Percentiles rank a stretch among this genome's conserved stretches.
Conservation (phyloP, 2,797 vertebrate species). For the Gallinago nigripennis region DNA sequence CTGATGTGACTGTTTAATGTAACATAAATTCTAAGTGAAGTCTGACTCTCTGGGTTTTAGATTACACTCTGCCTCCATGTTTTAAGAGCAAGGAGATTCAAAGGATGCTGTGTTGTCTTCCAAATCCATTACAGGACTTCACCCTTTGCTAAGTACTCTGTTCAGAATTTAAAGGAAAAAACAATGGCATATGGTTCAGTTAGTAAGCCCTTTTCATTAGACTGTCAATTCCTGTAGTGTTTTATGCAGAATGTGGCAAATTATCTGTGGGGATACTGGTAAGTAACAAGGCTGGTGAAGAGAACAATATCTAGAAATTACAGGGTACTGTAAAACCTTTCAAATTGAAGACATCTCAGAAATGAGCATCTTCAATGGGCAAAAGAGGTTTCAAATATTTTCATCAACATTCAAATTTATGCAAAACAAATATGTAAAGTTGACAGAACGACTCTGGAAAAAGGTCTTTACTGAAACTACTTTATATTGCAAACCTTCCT, state of each 20-base stretch:
- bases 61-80: not conserved
- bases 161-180: not conserved
- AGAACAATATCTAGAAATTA: not conserved
- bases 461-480: not conserved
- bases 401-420: constrained; percentile 1
- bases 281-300: not conserved
- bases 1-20: not conserved
- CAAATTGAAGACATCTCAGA: not conserved
- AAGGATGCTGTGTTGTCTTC: not conserved
- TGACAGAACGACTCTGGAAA: not conserved
- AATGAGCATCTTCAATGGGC: not conserved
- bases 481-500: constrained; percentile 26
- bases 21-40: not conserved
- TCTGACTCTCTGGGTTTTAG: not conserved
- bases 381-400: constrained; percentile 19
- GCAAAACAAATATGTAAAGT: not conserved
- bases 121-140: not conserved
- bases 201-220: not conserved
- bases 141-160: not conserved
- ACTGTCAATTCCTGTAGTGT: not conserved
- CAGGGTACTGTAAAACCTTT: not conserved
- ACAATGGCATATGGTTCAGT: not conserved
- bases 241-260: not conserved
- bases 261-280: not conserved
- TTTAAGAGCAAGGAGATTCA: not conserved